Evolutionary conservation across 2,888 invertebrate species (phyloP).

Genomic region (Drosophila merina): DNA sequence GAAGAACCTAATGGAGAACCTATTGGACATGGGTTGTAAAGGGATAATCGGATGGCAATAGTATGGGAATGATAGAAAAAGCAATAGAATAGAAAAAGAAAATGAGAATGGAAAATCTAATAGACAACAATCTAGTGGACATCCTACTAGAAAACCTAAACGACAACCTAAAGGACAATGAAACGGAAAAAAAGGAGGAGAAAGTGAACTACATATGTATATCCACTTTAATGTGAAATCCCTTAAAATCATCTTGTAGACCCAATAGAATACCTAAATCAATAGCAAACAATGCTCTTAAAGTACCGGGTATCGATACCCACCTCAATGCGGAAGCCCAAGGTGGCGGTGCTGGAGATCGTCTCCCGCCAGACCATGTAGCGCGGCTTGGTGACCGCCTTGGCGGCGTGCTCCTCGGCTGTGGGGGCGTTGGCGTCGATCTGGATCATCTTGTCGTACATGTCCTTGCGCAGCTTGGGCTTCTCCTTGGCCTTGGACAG

Average conservation of each 20-base stretch:
- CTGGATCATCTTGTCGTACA: slow-evolving; percentile 99
- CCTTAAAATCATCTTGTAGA: no score
- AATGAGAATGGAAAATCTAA: neutral
- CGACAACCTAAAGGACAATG: neutral
- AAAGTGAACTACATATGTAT: no score
- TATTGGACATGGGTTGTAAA: no score
- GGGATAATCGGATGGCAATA: no score
- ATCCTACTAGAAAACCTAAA: neutral
- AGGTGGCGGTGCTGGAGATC: slow-evolving; percentile 97
- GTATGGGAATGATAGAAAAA: no score
- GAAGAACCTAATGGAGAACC: no score
- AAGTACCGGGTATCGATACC: neutral
- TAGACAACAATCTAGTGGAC: neutral
- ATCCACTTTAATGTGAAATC: no score
- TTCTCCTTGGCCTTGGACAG: slow-evolving; percentile 97
- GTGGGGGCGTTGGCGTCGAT: slow-evolving; percentile 95
- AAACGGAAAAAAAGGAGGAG: no score
- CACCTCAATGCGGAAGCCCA: slow-evolving; percentile 97
- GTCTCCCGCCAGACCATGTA: slow-evolving; percentile 99
- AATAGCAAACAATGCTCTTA: no score
- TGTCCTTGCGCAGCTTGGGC: slow-evolving; percentile 95
- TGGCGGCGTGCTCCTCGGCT: slow-evolving; percentile 93
- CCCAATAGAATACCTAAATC: no score
- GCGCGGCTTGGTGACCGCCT: slow-evolving; percentile 96
- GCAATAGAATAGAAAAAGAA: no score